These are phyloP conservation scores for Lysandra bellargus DNA, from an alignment of 2,888 invertebrate species.

Conservation along the genomic window DNA sequence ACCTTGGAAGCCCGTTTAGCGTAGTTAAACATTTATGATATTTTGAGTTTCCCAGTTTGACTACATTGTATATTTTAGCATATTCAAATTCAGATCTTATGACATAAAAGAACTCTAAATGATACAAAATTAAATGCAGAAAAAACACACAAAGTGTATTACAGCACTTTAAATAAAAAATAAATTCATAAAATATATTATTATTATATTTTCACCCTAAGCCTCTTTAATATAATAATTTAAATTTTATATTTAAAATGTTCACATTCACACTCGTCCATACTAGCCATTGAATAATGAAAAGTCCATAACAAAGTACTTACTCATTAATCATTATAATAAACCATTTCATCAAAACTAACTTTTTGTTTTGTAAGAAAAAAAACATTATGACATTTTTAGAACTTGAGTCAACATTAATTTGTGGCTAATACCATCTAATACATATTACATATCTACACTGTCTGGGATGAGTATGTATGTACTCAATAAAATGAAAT, in stretches of 20 bases:
- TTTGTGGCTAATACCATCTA: not conserved
- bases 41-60: constrained; percentile 4
- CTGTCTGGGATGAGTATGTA: not conserved
- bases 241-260: constrained; percentile 2
- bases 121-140: constrained; percentile 20
- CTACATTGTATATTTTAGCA: not conserved
- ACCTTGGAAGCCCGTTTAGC: constrained; percentile 23
- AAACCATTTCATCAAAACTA: not conserved
- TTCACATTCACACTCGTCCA: not conserved
- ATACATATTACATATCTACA: not conserved
- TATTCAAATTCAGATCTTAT: constrained; percentile 21
- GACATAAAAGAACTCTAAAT: constrained; percentile 14
- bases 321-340: not conserved
- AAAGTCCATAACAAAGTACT: not conserved
- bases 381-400: not conserved
- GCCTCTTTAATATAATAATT: constrained; percentile 16
- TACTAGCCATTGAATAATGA: not conserved
- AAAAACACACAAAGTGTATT: constrained; percentile 21
- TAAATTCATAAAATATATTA: not conserved
- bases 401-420: not conserved
- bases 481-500: not conserved
- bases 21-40: constrained; percentile 2
- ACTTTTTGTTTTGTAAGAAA: not conserved
- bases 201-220: not conserved
- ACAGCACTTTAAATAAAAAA: constrained; percentile 19